Percentiles rank a stretch among this genome's conserved stretches.
Conservation (phyloP, 1,140 invertebrate species). For the Pogonomyrmex barbatus region DNA sequence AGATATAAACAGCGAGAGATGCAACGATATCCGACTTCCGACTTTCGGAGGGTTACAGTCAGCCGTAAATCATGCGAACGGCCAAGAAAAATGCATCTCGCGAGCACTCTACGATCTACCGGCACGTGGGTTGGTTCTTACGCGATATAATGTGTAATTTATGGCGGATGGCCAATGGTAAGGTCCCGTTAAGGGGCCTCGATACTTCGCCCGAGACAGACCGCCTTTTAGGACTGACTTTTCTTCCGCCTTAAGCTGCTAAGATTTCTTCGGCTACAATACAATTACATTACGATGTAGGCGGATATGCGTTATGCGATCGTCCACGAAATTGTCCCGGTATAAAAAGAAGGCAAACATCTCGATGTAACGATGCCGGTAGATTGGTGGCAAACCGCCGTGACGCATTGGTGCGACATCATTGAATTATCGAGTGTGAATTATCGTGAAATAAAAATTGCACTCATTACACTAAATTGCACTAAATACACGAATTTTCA, state of each 20-base stretch:
- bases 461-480: neutral
- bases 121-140: conserved; percentile 74
- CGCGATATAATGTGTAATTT: conserved; percentile 79
- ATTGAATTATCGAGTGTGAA: conserved; percentile 12
- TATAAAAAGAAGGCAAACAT: conserved; percentile 61
- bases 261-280: conserved; percentile 60
- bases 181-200: conserved; percentile 78
- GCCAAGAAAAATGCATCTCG: conserved; percentile 67
- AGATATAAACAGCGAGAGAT: conserved; percentile 58
- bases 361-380: conserved; percentile 15
- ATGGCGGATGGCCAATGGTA: conserved; percentile 75
- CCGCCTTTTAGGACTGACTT: conserved; percentile 75
- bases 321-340: conserved; percentile 48
- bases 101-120: conserved; percentile 75
- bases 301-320: conserved; percentile 55
- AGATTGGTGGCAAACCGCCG: neutral
- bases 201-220: conserved; percentile 73
- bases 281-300: conserved; percentile 54
- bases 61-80: conserved; percentile 67
- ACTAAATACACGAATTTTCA: too few relatives aligned
- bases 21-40: conserved; percentile 65
- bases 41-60: conserved; percentile 58
- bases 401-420: conserved; percentile 30
- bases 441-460: conserved; percentile 21
- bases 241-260: conserved; percentile 71